These are phyloP conservation scores for Stomorhina lunata DNA, from an alignment of 2,888 invertebrate genomes.

Conservation along the genomic window DNA sequence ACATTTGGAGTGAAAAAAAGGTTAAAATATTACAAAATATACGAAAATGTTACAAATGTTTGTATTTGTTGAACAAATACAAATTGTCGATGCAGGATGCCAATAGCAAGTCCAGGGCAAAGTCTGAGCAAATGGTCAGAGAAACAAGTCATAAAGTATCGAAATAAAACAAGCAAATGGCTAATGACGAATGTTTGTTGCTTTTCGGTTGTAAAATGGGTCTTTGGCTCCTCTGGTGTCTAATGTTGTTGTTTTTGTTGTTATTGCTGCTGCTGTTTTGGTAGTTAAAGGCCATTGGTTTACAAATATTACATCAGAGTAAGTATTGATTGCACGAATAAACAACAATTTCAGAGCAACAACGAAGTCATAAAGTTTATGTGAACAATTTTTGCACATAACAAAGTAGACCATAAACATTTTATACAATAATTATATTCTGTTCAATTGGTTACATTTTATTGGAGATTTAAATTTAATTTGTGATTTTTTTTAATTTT, in stretches of 20 bases:
- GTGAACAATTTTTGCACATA: slow-evolving; percentile 21
- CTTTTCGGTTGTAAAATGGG: neutral
- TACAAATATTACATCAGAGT: slow-evolving; percentile 35
- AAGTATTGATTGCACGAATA: slow-evolving; percentile 54
- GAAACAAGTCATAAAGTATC: slow-evolving; percentile 43
- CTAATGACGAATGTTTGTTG: slow-evolving; percentile 52
- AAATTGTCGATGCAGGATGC: neutral
- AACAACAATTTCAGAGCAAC: slow-evolving; percentile 43
- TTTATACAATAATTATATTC: slow-evolving; percentile 51
- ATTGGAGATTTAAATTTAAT: too few species aligned
- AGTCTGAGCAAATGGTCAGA: slow-evolving; percentile 32
- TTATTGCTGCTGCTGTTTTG: too few species aligned
- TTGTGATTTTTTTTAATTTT: too few species aligned
- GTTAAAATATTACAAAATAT: slow-evolving; percentile 44
- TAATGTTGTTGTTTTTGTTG: neutral
- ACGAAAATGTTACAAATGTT: slow-evolving; percentile 46
- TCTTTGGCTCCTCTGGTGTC: neutral
- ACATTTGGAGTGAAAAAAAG: too few species aligned
- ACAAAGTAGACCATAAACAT: slow-evolving; percentile 44
- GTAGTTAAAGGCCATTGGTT: slow-evolving; percentile 39
- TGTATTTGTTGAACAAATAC: slow-evolving; percentile 4
- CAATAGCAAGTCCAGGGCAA: neutral
- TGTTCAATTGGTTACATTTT: slow-evolving; percentile 29
- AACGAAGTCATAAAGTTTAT: slow-evolving; percentile 30
- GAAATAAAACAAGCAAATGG: slow-evolving; percentile 47